Evolutionary conservation across 2,888 invertebrate species (phyloP), one percentile per base, ranked within the genome.

Genomic region (Micoletzkya japonica): DNA sequence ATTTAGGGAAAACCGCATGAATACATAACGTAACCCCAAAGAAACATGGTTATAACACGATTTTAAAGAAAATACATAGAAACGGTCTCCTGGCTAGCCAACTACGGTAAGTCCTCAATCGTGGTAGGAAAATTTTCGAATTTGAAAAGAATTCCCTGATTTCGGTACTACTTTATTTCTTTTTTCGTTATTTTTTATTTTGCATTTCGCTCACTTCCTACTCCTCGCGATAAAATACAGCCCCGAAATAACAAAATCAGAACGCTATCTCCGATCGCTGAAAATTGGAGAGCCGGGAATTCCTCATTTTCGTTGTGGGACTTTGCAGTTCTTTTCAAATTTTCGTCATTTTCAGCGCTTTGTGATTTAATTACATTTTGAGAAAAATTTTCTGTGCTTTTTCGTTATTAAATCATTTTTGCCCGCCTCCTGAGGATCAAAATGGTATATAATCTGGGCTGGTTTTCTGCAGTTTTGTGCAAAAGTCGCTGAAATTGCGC

Each of bases 321-420:
- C 57, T 34, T 68, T 68, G 68, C 68, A 68, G 68, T 58, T 68
- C 68, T 36, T n/a, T 37, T 57, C 37, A 37, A 28, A 30, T n/a
- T 34, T 24, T 26, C 17, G 37, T 20, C 26, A 59, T 17, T 7
- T n/a, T 39, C 7, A 26, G 39, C 34, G n/a, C n/a, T 26, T 37
- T 66, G 2, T 37, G 34, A 52, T 20, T 34, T 36, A 36, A 37
- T 66, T 54, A 44, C 36, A n/a, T 52, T 52, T 54, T 2, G 0
- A 2, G 2, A 37, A 36, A 30, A 54, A 28, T 37, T 2, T 36
- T 26, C 20, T 36, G 10, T 57, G 7, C n/a, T 54, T 66, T 54
- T 66, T 10, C 2, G n/a, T 37, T 66, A 6, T 7, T 26, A 24
- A 10, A 49, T 30, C 7, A 68, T 68, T 58, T 68, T 68, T 68